Evolutionary conservation across 2,888 invertebrate species (phyloP).

Genomic region (Mantis religiosa): DNA sequence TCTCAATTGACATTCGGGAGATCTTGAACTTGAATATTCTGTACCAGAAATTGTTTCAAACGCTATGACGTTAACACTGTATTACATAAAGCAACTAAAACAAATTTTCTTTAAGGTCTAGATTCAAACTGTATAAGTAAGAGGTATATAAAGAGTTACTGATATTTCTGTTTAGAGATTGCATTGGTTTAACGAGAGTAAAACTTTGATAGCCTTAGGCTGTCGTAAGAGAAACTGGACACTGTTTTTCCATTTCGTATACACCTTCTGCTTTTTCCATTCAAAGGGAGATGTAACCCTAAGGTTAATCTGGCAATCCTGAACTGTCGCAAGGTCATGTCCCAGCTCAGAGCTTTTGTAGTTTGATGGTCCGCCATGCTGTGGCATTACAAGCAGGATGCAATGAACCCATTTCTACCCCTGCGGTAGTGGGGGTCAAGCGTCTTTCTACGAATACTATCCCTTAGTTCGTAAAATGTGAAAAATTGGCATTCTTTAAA

Average conservation of each 20-base stretch:
- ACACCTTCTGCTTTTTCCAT: not conserved
- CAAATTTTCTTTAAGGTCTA: too few species aligned
- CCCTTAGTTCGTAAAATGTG: too few species aligned
- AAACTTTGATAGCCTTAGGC: not conserved
- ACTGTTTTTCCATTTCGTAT: not conserved
- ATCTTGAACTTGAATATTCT: too few species aligned
- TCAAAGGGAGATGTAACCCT: not conserved
- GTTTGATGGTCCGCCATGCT: not conserved
- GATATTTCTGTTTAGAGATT: too few species aligned
- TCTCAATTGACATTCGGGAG: too few species aligned
- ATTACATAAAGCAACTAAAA: too few species aligned
- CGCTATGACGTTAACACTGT: too few species aligned
- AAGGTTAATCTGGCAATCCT: not conserved
- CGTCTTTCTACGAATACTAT: not conserved
- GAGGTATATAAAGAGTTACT: too few species aligned
- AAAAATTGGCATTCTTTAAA: too few species aligned
- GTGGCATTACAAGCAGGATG: not conserved
- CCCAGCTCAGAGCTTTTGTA: not conserved
- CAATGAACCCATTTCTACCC: not conserved
- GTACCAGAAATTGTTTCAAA: too few species aligned
- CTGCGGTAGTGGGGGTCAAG: not conserved
- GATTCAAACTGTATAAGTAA: too few species aligned
- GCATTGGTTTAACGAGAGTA: too few species aligned
- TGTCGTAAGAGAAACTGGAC: not conserved
- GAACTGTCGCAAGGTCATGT: not conserved